Conservation (phyloP, 2,888 invertebrate species). For the Argyra leucocephala region DNA sequence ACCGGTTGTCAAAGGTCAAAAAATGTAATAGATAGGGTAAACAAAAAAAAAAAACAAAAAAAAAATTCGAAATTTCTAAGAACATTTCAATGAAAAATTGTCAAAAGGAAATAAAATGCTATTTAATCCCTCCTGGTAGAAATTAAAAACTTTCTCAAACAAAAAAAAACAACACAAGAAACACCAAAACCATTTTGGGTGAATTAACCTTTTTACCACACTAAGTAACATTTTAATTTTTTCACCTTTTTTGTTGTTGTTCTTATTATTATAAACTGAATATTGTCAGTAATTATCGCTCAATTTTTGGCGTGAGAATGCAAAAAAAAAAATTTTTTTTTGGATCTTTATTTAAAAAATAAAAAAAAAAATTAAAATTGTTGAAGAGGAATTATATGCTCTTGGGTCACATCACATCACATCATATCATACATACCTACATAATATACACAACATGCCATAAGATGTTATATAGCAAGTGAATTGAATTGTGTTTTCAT, state of each 20-base stretch:
- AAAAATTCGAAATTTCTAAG: background rate
- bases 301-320: background rate
- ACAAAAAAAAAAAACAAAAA: background rate
- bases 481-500: too few species aligned
- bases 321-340: background rate
- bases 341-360: background rate
- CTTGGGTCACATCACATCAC: background rate
- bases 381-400: background rate
- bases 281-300: conserved; percentile 1
- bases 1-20: background rate
- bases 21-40: background rate
- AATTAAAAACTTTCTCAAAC: background rate
- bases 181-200: too few species aligned
- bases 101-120: background rate
- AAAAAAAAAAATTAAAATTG: background rate
- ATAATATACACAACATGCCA: background rate
- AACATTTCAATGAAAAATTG: background rate
- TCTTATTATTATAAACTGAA: background rate
- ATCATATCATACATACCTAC: too few species aligned
- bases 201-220: conserved; percentile 5
- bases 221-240: too few species aligned
- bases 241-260: background rate
- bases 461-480: background rate
- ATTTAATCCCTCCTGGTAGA: background rate
- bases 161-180: too few species aligned